These are phyloP conservation scores for Pogonocherus hispidulus DNA, from an alignment of 2,888 invertebrate genomes.

Conservation along the genomic window DNA sequence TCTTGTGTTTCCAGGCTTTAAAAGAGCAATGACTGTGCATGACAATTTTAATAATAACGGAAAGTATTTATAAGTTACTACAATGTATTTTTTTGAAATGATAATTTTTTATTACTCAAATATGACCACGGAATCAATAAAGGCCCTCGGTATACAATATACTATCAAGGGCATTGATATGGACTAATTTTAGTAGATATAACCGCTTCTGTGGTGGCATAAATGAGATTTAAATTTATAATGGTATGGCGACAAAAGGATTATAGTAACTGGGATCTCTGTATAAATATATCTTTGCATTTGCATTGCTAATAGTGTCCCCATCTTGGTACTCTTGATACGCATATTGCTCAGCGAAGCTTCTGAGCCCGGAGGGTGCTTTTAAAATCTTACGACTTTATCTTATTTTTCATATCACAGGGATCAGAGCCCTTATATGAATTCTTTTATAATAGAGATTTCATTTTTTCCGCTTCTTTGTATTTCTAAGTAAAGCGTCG, in stretches of 20 bases:
- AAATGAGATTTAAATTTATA: conserved; percentile 53
- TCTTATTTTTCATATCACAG: conserved; percentile 58
- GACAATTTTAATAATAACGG: no score
- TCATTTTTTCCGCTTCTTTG: conserved; percentile 31
- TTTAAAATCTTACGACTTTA: conserved; percentile 56
- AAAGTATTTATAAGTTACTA: no score
- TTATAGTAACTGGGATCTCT: conserved; percentile 49
- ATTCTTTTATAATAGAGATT: conserved; percentile 33
- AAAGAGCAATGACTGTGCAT: no score
- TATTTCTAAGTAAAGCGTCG: conserved; percentile 36
- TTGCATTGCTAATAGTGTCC: conserved; percentile 62
- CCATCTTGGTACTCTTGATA: conserved; percentile 52
- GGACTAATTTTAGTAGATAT: conserved; percentile 16
- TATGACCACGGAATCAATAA: no score
- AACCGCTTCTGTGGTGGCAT: conserved; percentile 13
- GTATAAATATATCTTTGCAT: conserved; percentile 44
- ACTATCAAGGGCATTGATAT: conserved; percentile 16
- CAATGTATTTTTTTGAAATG: no score
- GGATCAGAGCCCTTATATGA: conserved; percentile 43
- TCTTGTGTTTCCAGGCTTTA: no score
- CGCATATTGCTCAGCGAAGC: conserved; percentile 56
- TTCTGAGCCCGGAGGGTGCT: conserved; percentile 55
- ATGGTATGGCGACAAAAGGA: conserved; percentile 50
- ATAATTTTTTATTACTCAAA: no score
- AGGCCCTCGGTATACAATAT: no score